phyloP scores from a whole-genome alignment of 1,140 invertebrate species.

The Cyrtorhinus lividipennis region DNA sequence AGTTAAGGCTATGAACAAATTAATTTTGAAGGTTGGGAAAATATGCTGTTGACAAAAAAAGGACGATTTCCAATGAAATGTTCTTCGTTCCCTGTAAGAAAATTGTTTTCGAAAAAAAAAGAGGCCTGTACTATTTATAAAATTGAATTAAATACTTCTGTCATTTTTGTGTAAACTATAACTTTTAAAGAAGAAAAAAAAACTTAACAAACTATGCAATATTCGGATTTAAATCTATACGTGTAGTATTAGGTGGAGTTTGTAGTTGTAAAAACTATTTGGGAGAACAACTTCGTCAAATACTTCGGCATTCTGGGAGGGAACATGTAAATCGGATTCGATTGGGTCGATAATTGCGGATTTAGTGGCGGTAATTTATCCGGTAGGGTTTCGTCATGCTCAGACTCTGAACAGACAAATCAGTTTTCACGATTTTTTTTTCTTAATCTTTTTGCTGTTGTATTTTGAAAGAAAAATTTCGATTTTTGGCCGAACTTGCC shows the following conservation, averaged over 20 bases:
- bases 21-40: too few species aligned
- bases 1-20: constrained; percentile 21
- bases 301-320: background rate
- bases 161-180: constrained; percentile 21
- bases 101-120: constrained; percentile 15
- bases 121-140: constrained; percentile 24
- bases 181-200: constrained; percentile 6
- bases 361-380: too few species aligned
- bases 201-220: constrained; percentile 3
- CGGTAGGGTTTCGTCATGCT: too few species aligned
- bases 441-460: too few species aligned
- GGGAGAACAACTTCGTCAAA: background rate
- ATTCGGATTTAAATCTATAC: constrained; percentile 10
- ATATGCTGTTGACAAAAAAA: background rate
- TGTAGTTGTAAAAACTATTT: constrained; percentile 1
- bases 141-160: constrained; percentile 20
- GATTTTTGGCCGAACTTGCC: too few species aligned
- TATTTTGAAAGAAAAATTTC: too few species aligned
- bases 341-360: background rate
- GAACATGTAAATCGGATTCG: background rate
- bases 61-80: too few species aligned
- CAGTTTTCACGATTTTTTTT: too few species aligned
- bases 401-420: too few species aligned
- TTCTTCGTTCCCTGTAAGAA: background rate
- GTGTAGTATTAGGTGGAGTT: background rate